These are phyloP conservation scores for Patella vulgata DNA, from an alignment of 1,140 invertebrate species.

Conservation along the genomic window DNA sequence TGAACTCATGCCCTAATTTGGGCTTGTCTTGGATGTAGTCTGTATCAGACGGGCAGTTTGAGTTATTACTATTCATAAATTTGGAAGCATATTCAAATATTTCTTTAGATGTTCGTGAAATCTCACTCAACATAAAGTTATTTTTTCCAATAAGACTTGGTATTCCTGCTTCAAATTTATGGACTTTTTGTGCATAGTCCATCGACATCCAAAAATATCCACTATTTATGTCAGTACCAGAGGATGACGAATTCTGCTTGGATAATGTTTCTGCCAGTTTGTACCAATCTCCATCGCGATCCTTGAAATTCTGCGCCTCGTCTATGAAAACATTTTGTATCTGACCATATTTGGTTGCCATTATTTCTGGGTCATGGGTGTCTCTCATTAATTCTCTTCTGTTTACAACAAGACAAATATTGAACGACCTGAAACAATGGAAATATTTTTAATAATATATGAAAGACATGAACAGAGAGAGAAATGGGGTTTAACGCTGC, in stretches of 20 bases:
- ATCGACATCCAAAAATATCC: constrained; percentile 58
- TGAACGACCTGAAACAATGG: constrained; percentile 43
- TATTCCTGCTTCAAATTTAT: constrained; percentile 56
- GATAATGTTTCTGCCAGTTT: constrained; percentile 36
- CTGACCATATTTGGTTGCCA: constrained; percentile 22
- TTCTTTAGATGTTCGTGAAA: constrained; percentile 52
- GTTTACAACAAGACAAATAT: constrained; percentile 41
- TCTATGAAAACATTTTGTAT: constrained; percentile 51
- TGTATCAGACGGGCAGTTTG: constrained; percentile 19
- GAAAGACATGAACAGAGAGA: not conserved
- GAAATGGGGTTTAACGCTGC: too few species aligned
- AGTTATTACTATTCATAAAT: constrained; percentile 37
- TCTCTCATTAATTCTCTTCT: constrained; percentile 43
- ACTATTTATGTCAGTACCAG: not conserved
- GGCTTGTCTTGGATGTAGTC: constrained; percentile 23
- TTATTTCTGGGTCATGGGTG: not conserved
- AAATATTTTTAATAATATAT: not conserved
- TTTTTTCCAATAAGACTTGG: constrained; percentile 55
- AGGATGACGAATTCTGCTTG: constrained; percentile 3
- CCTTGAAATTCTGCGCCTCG: constrained; percentile 58
- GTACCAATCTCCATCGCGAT: constrained; percentile 58
- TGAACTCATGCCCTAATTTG: constrained; percentile 46
- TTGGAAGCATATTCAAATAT: constrained; percentile 54
- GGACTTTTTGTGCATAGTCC: constrained; percentile 59
- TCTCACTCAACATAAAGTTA: constrained; percentile 58